phyloP scores from a whole-genome alignment of 2,888 invertebrate species.

The Onchidella celtica region DNA sequence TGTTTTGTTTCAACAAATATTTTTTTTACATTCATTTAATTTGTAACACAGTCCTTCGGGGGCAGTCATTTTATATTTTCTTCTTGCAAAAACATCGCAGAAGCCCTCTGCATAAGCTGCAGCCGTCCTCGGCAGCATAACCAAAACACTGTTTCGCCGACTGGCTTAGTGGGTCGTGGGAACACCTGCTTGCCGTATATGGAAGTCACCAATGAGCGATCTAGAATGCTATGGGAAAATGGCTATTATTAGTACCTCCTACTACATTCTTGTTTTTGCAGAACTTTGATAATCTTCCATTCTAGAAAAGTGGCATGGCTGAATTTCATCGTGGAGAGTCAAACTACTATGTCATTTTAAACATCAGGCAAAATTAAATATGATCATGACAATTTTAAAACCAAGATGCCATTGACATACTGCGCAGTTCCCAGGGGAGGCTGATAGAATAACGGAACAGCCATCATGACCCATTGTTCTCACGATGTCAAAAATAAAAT shows the following conservation, averaged over 20 bases:
- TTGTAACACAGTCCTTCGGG: too few relatives aligned
- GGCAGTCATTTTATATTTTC: too few relatives aligned
- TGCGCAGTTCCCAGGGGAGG: conserved; percentile 1
- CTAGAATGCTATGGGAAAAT: conserved; percentile 62
- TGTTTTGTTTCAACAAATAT: too few relatives aligned
- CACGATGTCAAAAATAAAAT: conserved; percentile 75
- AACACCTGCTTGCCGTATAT: conserved; percentile 77
- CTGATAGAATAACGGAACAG: conserved; percentile 58
- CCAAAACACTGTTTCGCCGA: conserved; percentile 40
- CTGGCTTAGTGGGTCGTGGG: conserved; percentile 63
- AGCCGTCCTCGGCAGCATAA: neutral
- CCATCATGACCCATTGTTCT: conserved; percentile 74
- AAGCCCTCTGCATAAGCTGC: too few relatives aligned
- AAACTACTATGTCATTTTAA: neutral
- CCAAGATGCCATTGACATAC: neutral
- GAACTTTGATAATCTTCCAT: too few relatives aligned
- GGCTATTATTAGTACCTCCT: conserved; percentile 64
- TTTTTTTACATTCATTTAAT: too few relatives aligned
- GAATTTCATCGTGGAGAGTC: neutral
- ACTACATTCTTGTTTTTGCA: neutral
- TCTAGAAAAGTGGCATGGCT: too few relatives aligned
- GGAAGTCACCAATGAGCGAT: conserved; percentile 73
- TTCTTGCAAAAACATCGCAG: too few relatives aligned
- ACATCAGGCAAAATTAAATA: too few relatives aligned
- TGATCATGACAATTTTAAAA: too few relatives aligned